Base-by-base conservation (phyloP, 2,797 vertebrate species). In the Acanthornis magna region DNA sequence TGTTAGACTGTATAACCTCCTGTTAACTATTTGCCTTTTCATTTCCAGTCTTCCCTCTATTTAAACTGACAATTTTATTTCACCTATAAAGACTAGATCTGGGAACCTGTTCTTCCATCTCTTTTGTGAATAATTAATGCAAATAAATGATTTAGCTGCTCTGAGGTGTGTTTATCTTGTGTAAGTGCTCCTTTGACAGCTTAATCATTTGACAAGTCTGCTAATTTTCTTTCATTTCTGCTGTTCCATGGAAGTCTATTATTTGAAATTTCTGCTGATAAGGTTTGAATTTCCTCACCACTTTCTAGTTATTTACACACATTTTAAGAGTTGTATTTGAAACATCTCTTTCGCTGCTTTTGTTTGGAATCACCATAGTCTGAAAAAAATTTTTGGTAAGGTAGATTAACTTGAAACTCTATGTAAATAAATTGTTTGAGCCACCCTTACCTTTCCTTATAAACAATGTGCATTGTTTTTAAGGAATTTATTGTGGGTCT, bases 201-300 rank as follows among this genome's bases (percentile, higher is more conserved):
- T 78, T 71, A 94, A 81, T 91, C 25, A 65, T 84, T 85, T 88
- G 73, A 29, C 50, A 78, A 55, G 43, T 50, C 71, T 81, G 34
- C 54, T 89, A 43, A 87, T 92, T 87, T 81, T 81, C 42, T 78
- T 91, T 84, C 8, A 58, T 79, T 89, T 94, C 61, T 96, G 42
- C 47, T 91, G 26, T 74, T 88, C 48, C 16, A 30, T 45, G 32
- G 16, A 76, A 67, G 42, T 60, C 7, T 76, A 58, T 78, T 91
- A 68, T 50, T 88, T 91, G 18, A 68, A 48, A 12, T 34, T 85
- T 82, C 85, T 92, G 14, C 38, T 78, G n/a, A 61, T 45, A 50
- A 32, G 80, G 21, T 79, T 84, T 75, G 17, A 43, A 84, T 78
- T 78, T 85, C 12, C 29, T 75, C 50, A 13, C 22, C 89, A 25